Conservation (phyloP, 2,888 invertebrate species). For the Hanleya hanleyi region DNA sequence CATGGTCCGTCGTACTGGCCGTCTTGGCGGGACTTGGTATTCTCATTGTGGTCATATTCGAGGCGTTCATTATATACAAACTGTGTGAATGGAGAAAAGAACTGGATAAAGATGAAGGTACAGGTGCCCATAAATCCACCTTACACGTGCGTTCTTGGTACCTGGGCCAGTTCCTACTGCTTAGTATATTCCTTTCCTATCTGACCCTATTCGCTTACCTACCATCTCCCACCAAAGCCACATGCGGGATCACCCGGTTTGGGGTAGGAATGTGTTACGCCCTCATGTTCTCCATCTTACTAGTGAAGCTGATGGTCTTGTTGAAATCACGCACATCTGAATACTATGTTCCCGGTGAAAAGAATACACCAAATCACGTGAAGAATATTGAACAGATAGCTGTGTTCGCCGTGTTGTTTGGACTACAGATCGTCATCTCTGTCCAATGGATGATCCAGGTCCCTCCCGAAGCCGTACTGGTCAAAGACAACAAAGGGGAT, state of each 20-base stretch:
- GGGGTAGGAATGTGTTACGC: slow-evolving; percentile 76
- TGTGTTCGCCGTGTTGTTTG: slow-evolving; percentile 88
- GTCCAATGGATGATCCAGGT: slow-evolving; percentile 63
- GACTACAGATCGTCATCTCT: slow-evolving; percentile 77
- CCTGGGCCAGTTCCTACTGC: slow-evolving; percentile 71
- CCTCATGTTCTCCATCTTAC: slow-evolving; percentile 88
- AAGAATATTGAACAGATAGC: slow-evolving; percentile 91
- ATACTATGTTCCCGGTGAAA: neutral
- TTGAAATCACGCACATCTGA: slow-evolving; percentile 86
- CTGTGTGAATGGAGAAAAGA: slow-evolving; percentile 76
- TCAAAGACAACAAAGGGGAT: neutral
- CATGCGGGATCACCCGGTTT: slow-evolving; percentile 70
- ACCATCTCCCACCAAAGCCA: slow-evolving; percentile 58
- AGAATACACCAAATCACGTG: slow-evolving; percentile 76
- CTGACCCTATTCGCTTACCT: slow-evolving; percentile 68
- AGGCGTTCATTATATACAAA: slow-evolving; percentile 87
- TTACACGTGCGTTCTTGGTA: slow-evolving; percentile 38
- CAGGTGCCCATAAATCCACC: slow-evolving; percentile 74
- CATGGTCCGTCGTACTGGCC: slow-evolving; percentile 91
- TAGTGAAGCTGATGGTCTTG: slow-evolving; percentile 94
- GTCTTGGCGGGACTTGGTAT: slow-evolving; percentile 87
- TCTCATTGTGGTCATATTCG: slow-evolving; percentile 87
- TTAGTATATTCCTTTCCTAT: slow-evolving; percentile 68
- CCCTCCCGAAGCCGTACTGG: slow-evolving; percentile 40
- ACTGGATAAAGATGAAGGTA: neutral